Percentiles rank a stretch among this genome's conserved stretches.
Conservation (phyloP, 2,888 invertebrate genomes). For the Pyralis farinalis region DNA sequence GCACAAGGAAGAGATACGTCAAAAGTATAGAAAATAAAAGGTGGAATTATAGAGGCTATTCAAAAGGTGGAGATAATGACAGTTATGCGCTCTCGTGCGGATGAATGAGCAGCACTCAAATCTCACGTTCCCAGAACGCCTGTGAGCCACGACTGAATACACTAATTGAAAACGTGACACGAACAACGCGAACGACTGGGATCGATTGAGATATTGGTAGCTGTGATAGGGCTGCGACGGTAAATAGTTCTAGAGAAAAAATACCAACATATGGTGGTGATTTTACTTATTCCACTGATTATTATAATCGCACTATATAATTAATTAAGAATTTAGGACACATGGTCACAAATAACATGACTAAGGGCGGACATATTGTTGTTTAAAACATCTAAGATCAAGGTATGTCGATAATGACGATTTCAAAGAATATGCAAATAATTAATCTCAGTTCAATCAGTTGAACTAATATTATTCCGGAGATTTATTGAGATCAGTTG, state of each 20-base stretch:
- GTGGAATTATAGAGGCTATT: constrained; percentile 2
- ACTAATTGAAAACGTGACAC: constrained; percentile 75
- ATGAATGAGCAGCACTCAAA: constrained; percentile 24
- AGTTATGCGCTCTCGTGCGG: constrained; percentile 31
- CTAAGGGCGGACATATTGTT: no score
- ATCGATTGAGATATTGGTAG: constrained; percentile 10
- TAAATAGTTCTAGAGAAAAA: not conserved
- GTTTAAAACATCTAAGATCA: no score
- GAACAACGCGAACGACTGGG: constrained; percentile 33
- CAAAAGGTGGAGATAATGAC: constrained; percentile 22
- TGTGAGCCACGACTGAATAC: constrained; percentile 48
- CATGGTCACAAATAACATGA: no score
- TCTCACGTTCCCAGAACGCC: constrained; percentile 32
- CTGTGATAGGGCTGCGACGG: not conserved
- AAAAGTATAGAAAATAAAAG: not conserved
- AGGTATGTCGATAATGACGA: no score
- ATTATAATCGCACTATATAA: no score
- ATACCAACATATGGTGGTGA: no score
- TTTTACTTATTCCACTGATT: no score
- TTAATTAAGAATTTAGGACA: no score
- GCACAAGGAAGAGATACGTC: constrained; percentile 12
- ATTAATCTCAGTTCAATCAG: no score
- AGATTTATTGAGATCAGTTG: no score
- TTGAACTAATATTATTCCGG: no score
- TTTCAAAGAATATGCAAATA: no score